These are phyloP conservation scores for Cetoscarus ocellatus DNA, from an alignment of 2,797 vertebrate genomes.

Conservation along the genomic window DNA sequence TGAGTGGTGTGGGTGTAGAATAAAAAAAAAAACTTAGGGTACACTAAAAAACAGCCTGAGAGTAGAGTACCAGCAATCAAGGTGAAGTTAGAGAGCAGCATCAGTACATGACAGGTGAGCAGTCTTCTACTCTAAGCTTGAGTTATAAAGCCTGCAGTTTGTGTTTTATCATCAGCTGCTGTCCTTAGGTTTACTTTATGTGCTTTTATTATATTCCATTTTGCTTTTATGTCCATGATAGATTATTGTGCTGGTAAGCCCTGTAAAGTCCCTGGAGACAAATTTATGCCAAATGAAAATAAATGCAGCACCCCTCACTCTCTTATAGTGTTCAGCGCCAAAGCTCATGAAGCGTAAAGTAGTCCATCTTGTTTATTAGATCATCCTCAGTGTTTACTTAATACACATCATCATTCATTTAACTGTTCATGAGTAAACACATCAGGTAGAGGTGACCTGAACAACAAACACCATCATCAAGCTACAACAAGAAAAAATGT, in stretches of 20 bases:
- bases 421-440: conserved; percentile 6
- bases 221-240: background rate
- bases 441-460: background rate
- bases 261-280: conserved; percentile 6
- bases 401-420: background rate
- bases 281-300: conserved; percentile 16
- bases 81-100: too few species aligned
- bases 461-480: background rate
- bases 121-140: background rate
- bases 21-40: too few species aligned
- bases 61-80: too few species aligned
- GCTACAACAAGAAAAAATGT: too few species aligned
- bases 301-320: conserved; percentile 5
- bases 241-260: conserved; percentile 1
- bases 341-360: background rate
- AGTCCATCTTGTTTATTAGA: conserved; percentile 19
- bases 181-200: background rate
- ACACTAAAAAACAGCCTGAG: too few species aligned
- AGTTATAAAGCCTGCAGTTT: background rate
- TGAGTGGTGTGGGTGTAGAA: too few species aligned
- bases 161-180: background rate
- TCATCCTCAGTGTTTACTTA: conserved; percentile 4
- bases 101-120: too few species aligned
- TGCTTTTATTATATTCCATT: background rate
- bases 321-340: conserved; percentile 7